Evolutionary conservation across 2,113 vertebrate species (phyloP), one percentile per base, ranked within the genome.

Genomic region (Rhinolophus ferrumequinum): DNA sequence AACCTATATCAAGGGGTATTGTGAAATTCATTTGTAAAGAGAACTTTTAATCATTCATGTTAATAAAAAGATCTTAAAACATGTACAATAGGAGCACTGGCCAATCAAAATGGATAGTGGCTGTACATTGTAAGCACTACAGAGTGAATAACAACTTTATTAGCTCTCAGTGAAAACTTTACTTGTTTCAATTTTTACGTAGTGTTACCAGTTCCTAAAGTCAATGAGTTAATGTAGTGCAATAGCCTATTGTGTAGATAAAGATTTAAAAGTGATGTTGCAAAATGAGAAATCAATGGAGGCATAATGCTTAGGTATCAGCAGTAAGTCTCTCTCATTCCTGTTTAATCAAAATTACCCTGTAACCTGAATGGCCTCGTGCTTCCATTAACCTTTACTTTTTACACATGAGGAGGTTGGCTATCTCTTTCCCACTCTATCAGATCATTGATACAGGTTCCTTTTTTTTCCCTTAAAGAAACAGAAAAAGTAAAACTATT

Each of bases 271-370:
- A 92, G 82, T 73, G 4, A 54, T 76, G 6, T 38, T 90, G 14
- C 41, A 92, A 75, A 96, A 77, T 84, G 54, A 94, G 54, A 96
- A 90, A 88, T 81, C 18, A 80, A 44, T 70, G 21, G 73, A 93
- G 79, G 30, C 3, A 83, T n/a, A 75, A 90, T 44, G 16, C 21
- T 85, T 77, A 79, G 2, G 3, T 44, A 80, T 73, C 30, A 87
- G 19, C 3, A 66, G 2, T 73, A 83, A 56, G 6, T 54, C 15
- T 38, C 72, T 66, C 62, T 83, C 62, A 69, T 67, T 41, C 18
- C 28, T 33, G 24, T 66, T 80, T 28, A 35, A 94, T 80, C 11
- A 80, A 85, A 70, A 83, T 64, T 11, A 79, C 10, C 5, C 60
- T 62, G 26, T 50, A 79, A 70, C 30, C 38, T 3, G 28, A 93